Base-by-base conservation (phyloP, 37 sponge, comb jelly and placozoan species). In the Theonella swinhoei region DNA sequence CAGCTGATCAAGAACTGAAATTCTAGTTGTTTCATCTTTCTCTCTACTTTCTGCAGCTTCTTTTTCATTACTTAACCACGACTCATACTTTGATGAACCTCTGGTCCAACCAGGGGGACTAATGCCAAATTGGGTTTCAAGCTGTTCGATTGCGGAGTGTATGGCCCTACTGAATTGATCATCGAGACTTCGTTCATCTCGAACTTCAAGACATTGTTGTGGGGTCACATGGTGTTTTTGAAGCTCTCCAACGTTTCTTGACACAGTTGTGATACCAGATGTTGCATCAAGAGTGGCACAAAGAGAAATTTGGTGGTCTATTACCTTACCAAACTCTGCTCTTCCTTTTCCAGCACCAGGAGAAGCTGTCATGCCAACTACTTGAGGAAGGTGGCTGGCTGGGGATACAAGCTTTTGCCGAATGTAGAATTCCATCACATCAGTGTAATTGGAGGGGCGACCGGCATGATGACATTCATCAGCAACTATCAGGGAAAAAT, bases 401-500 rank as follows among this genome's bases (percentile, higher is more conserved):
- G 54, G 54, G 11, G 7, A 17, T 47, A 14, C 54, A 63, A 86
- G 71, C 68, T 92, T 92, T 42, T 83, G 68, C 42, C 58, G 41
- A 20, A 92, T 64, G 42, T 92, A 92, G 60, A 69, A n/a, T 40
- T 75, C 70, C 88, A 92, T 88, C 25, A 92, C 64, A 20, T 75
- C 70, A 28, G 80, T 83, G 79, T 94, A 84, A 42, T 85, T 60
- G 65, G 87, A 61, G 42, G 82, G 84, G 9, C 83, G 75, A 30
- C 70, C 74, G 0, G 91, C 85, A 64, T 94, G 85, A 68, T 97
- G 97, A 74, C 97, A 97, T 70, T 97, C 97, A 54, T 97, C 97
- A n/a, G 92, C 20, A 42, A 97, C 78, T 2, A 97, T 73, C 8
- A 97, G 83, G 80, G 86, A 82, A 23, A 94, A 41, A 41, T 82